Evolutionary conservation across 2,113 vertebrate species (phyloP).

Genomic region (Psephotus haematonotus): DNA sequence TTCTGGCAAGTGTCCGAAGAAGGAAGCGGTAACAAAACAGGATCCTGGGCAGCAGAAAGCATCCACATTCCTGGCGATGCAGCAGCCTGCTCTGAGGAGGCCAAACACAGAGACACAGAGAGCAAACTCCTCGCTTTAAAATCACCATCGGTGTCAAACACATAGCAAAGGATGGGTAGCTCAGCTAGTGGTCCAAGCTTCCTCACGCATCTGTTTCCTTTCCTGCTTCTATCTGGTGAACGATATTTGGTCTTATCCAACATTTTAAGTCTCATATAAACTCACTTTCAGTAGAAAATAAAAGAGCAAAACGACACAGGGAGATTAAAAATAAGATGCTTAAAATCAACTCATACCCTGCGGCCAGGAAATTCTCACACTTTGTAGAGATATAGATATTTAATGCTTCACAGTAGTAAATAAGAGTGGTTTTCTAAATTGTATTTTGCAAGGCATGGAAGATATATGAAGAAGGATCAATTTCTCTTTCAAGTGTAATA

Average conservation of each 20-base stretch:
- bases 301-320: not conserved
- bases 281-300: not conserved
- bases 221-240: not conserved
- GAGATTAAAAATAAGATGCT: not conserved
- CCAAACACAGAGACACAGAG: not conserved
- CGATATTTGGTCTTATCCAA: not conserved
- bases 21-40: conserved; percentile 41
- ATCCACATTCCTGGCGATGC: not conserved
- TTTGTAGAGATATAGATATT: not conserved
- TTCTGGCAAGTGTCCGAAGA: conserved; percentile 32
- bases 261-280: not conserved
- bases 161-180: not conserved
- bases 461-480: not conserved
- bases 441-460: not conserved
- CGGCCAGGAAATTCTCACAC: not conserved
- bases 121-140: not conserved
- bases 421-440: not conserved
- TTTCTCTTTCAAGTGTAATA: not conserved
- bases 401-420: not conserved
- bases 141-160: not conserved
- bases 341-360: not conserved
- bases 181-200: not conserved
- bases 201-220: not conserved
- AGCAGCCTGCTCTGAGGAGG: not conserved
- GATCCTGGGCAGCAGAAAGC: conserved; percentile 1